Conservation (phyloP, 1,140 invertebrate species). For the Aphelinus certus region DNA sequence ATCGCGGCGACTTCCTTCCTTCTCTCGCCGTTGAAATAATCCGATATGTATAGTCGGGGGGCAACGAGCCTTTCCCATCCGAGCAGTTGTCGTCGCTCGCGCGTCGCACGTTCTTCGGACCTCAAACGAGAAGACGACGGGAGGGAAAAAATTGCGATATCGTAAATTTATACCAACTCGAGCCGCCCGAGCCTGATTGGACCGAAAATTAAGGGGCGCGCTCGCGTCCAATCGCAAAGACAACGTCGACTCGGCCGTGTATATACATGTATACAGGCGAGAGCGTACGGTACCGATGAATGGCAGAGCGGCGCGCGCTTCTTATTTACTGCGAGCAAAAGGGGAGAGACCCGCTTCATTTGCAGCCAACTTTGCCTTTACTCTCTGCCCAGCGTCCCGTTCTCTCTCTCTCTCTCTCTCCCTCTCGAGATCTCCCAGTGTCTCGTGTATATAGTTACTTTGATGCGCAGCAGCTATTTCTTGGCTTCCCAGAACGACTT, state of each 20-base stretch:
- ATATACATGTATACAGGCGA: background rate
- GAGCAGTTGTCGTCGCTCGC: constrained; percentile 22
- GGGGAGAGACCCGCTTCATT: background rate
- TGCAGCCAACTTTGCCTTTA: background rate
- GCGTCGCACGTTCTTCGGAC: constrained; percentile 11
- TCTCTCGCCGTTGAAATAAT: constrained; percentile 44
- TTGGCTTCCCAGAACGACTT: no score
- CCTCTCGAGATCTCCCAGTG: no score
- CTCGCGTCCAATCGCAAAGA: background rate
- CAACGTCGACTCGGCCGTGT: no score
- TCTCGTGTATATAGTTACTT: no score
- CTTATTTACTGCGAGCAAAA: constrained; percentile 6
- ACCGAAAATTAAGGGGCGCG: constrained; percentile 30
- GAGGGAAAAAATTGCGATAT: constrained; percentile 39
- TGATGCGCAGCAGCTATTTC: no score
- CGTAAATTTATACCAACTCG: constrained; percentile 30
- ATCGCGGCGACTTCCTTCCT: constrained; percentile 26
- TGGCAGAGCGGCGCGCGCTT: background rate
- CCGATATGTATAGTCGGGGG: constrained; percentile 36
- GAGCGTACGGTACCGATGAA: no score
- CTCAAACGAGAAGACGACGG: constrained; percentile 2
- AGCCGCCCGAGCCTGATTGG: constrained; percentile 38
- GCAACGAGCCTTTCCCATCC: background rate
- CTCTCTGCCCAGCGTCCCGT: no score
- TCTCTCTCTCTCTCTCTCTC: no score